A percentile compares a stretch with the other conserved stretches of the same genome.
Evolutionary conservation across 2,113 vertebrate species (phyloP).

Genomic region (Cyphomyrus discorhynchus): DNA sequence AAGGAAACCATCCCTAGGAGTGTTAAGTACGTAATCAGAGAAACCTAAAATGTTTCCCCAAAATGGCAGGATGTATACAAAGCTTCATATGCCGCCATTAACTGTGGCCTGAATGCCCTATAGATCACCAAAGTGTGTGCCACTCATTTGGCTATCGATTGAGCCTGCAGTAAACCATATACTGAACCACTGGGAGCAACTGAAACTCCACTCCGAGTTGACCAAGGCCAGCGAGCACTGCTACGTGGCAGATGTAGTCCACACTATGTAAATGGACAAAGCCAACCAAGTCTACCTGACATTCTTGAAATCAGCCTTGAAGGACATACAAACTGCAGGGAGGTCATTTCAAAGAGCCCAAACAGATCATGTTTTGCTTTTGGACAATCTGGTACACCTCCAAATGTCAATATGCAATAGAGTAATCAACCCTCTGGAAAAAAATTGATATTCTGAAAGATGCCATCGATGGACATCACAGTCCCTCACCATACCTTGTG

Average conservation of each 20-base stretch:
- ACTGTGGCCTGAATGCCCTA: constrained; percentile 3
- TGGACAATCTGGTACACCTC: constrained; percentile 15
- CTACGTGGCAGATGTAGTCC: neutral
- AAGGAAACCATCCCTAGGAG: constrained; percentile 4
- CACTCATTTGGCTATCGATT: neutral
- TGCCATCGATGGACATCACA: constrained; percentile 3
- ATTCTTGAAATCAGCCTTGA: constrained; percentile 6
- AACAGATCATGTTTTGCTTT: neutral
- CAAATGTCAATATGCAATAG: neutral
- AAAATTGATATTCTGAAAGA: neutral
- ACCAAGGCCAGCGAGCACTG: constrained; percentile 14
- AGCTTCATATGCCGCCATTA: neutral
- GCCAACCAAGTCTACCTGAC: neutral
- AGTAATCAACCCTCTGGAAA: constrained; percentile 2
- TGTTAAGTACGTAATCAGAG: neutral
- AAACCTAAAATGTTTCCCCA: constrained; percentile 3
- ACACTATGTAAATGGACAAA: neutral
- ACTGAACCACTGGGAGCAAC: neutral
- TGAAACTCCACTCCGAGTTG: constrained; percentile 4
- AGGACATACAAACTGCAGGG: neutral
- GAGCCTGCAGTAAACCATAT: neutral
- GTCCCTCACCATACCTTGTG: constrained; percentile 3
- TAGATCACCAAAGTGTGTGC: neutral
- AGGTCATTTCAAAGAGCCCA: constrained; percentile 7
- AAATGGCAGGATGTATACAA: neutral